Conservation (phyloP, 2,888 invertebrate species). For the Sarcophaga variegata region DNA sequence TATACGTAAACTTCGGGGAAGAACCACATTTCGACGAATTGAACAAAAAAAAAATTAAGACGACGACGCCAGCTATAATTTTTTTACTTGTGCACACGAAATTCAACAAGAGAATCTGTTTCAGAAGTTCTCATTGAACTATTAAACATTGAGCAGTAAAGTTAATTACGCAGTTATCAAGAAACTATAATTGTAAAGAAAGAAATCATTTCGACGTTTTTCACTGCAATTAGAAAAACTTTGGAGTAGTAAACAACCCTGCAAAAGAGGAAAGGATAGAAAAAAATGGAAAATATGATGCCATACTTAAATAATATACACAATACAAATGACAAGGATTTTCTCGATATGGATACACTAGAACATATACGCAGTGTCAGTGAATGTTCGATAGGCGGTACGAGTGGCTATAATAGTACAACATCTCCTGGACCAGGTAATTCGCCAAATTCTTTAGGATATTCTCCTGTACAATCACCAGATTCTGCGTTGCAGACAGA, state of each 20-base stretch:
- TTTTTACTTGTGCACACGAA: conserved; percentile 17
- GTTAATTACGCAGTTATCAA: conserved; percentile 57
- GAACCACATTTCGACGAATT: conserved; percentile 51
- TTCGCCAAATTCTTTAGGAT: conserved; percentile 63
- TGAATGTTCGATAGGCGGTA: conserved; percentile 74
- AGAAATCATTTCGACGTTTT: neutral
- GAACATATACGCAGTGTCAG: conserved; percentile 74
- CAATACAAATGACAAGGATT: conserved; percentile 69
- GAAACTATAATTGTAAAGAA: conserved; percentile 10
- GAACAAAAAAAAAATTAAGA: neutral
- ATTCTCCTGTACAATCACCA: conserved; percentile 77
- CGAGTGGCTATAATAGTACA: conserved; percentile 76
- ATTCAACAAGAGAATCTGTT: conserved; percentile 10
- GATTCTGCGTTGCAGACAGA: conserved; percentile 74
- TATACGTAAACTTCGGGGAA: conserved; percentile 53
- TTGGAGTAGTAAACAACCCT: neutral
- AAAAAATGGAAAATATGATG: conserved; percentile 61
- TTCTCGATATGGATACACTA: conserved; percentile 77
- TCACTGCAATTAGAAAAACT: neutral
- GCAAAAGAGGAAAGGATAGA: conserved; percentile 14
- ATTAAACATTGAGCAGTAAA: conserved; percentile 40
- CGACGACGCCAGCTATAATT: neutral
- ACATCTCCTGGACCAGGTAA: conserved; percentile 68
- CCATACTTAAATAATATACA: conserved; percentile 40
- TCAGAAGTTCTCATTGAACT: conserved; percentile 37